Conservation (phyloP, 2,113 vertebrate species). For the Chauna torquata region DNA sequence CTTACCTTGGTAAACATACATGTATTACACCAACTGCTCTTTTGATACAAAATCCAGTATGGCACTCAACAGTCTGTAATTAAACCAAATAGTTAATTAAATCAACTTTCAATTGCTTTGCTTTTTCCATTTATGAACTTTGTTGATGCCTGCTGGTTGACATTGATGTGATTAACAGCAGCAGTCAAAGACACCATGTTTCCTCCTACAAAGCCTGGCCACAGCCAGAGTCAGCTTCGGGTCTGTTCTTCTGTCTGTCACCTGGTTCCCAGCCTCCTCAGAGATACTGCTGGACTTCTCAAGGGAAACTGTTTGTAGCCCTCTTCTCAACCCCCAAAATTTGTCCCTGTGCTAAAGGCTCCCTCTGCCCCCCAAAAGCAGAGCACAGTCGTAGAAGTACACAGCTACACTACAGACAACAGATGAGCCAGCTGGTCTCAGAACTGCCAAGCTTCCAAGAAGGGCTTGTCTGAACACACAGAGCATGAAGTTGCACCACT, state of each 20-base stretch:
- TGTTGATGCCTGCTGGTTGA: not conserved
- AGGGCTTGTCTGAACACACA: slow-evolving; percentile 7
- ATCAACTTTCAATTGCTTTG: not conserved
- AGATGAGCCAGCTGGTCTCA: slow-evolving; percentile 43
- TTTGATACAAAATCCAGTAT: not conserved
- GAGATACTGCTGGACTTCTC: not conserved
- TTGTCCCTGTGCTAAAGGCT: not conserved
- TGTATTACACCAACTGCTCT: not conserved
- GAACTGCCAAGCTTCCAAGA: not conserved
- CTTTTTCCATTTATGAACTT: not conserved
- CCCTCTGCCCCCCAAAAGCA: not conserved
- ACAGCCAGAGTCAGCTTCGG: not conserved
- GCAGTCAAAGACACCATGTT: not conserved
- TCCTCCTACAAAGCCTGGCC: not conserved
- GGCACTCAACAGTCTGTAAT: not conserved
- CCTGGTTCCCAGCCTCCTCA: not conserved
- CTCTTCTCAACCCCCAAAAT: not conserved
- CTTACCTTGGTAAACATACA: not conserved
- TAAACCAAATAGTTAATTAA: not conserved
- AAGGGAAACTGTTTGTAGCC: not conserved
- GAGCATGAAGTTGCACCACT: not conserved
- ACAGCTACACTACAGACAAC: not conserved
- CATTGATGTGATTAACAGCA: not conserved
- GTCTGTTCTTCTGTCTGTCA: not conserved
- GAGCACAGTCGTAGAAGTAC: not conserved